phyloP scores from a whole-genome alignment of 2,113 vertebrate species.

The Dissostichus mawsoni region DNA sequence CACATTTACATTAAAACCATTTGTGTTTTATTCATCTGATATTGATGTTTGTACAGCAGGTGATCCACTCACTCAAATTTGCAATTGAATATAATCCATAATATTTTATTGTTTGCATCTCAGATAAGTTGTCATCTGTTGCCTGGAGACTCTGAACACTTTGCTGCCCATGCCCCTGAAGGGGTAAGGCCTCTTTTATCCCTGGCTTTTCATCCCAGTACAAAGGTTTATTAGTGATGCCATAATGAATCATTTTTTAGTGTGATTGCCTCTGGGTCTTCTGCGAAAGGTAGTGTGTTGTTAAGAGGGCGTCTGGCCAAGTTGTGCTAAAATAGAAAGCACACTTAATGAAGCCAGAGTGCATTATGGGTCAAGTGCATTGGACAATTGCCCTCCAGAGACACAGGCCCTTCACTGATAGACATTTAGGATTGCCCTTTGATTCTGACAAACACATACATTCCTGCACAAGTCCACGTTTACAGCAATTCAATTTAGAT shows the following conservation, averaged over 20 bases:
- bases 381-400: conserved; percentile 30
- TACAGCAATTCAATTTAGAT: not conserved
- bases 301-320: conserved; percentile 35
- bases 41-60: not conserved
- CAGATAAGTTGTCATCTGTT: conserved; percentile 13
- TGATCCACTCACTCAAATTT: conserved; percentile 2
- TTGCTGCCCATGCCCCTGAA: conserved; percentile 7
- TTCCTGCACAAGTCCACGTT: not conserved
- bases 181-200: conserved; percentile 31
- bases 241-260: conserved; percentile 61
- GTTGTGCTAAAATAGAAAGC: conserved; percentile 43
- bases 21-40: not conserved
- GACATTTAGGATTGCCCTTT: conserved; percentile 32
- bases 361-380: conserved; percentile 46
- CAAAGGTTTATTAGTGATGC: conserved; percentile 60
- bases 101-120: conserved; percentile 8
- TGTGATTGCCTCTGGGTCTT: conserved; percentile 55
- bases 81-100: conserved; percentile 6
- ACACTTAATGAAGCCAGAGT: conserved; percentile 50
- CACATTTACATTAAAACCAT: not conserved
- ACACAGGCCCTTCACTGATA: conserved; percentile 15
- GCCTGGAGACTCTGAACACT: not conserved
- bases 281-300: conserved; percentile 43
- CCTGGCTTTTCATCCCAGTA: conserved; percentile 56
- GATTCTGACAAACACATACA: not conserved